Base-by-base conservation (phyloP, 2,797 vertebrate genomes). In the Hipposideros larvatus region DNA sequence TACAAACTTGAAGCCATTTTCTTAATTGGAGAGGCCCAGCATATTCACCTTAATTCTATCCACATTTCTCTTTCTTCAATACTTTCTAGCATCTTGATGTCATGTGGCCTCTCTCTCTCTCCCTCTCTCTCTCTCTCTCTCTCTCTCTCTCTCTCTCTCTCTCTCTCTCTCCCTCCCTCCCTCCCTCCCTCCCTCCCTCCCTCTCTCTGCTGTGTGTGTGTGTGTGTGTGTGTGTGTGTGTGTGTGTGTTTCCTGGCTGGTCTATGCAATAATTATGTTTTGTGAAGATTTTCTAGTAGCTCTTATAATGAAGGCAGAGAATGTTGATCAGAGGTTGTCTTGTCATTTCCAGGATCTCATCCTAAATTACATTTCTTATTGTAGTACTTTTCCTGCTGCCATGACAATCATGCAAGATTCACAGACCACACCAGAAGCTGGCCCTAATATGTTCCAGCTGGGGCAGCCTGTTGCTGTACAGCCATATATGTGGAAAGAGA, bases 361-460 rank as follows among this genome's bases (percentile, higher is more conserved):
- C 6, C 9, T 92, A 26, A 89, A 78, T 87, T 59, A 5, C 22
- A 43, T 82, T 93, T 96, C 71, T 53, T 87, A 7, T 75, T 83
- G 70, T 61, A 96, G 92, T 7, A 28, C 26, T 51, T 28, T 57
- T 88, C 73, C 92, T 73, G 16, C 37, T 57, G 13, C 28, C 46
- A 66, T 74, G 87, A 57, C 19, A 70, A 43, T n/a, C 13, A 75
- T 22, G 3, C 63, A 59, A 59, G 87, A 79, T 51, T 51, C 48
- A 57, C 70, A 86, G 63, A 70, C 37, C 46, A 11, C 2, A 21
- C 2, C 19, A 59, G 71, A 28, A 16, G 5, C 28, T 28, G 91
- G 55, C 15, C 28, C n/a, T 57, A 21, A 7, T 5, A 5, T 9
- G 31, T 24, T 9, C 31, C 70, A 83, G 37, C 78, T 15, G 41